A percentile compares a stretch with the other conserved stretches of the same genome.
Evolutionary conservation across 2,113 vertebrate species (phyloP).

Genomic region (Otolemur garnettii): DNA sequence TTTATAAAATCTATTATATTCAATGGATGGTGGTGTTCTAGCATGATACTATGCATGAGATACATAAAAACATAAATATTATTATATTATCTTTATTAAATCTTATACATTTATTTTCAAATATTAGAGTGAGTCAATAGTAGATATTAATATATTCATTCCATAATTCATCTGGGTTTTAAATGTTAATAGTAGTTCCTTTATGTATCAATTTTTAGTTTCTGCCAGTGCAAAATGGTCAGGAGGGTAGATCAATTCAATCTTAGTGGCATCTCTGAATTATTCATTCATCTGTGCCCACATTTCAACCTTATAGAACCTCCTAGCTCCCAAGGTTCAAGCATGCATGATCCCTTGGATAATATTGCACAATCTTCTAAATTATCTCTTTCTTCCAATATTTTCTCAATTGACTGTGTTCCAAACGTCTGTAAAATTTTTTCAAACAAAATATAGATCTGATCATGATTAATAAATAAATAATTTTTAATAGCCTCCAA

Average conservation of each 20-base stretch:
- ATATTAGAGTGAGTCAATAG: neutral
- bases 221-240: neutral
- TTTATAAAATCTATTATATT: neutral
- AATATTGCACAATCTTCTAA: neutral
- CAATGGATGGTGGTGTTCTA: neutral
- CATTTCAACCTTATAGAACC: too few relatives aligned
- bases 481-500: neutral
- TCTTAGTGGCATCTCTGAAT: too few relatives aligned
- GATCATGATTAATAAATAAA: neutral
- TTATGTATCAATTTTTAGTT: neutral
- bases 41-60: neutral
- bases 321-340: neutral
- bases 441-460: neutral
- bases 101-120: neutral
- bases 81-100: neutral
- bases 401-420: neutral
- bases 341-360: neutral
- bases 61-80: neutral
- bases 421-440: neutral
- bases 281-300: too few relatives aligned
- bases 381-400: neutral
- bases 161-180: neutral
- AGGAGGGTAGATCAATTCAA: neutral
- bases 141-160: neutral
- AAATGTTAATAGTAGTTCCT: neutral